These are phyloP conservation scores for Todiramphus saurophagus DNA, from an alignment of 2,113 vertebrate species.

Conservation along the genomic window DNA sequence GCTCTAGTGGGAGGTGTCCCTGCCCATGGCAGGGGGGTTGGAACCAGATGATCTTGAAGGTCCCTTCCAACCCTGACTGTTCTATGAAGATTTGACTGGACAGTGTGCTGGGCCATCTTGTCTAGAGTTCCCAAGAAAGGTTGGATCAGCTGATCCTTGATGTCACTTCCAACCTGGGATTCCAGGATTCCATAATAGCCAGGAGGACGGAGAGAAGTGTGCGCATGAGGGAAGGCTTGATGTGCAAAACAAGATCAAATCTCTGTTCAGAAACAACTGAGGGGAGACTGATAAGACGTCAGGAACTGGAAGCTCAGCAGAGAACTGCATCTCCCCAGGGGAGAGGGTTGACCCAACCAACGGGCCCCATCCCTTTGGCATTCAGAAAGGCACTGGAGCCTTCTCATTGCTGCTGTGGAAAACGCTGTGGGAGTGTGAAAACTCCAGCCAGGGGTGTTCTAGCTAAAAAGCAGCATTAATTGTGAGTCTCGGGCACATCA, in stretches of 20 bases:
- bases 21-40: too few relatives aligned
- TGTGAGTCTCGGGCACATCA: background rate
- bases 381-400: background rate
- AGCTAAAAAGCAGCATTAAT: background rate
- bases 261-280: background rate
- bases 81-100: too few relatives aligned
- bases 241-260: background rate
- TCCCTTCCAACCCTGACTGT: too few relatives aligned
- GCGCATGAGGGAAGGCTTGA: background rate
- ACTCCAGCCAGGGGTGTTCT: background rate
- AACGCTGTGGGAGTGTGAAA: background rate
- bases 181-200: background rate
- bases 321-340: background rate
- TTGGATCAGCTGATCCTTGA: too few relatives aligned
- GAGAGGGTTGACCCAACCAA: background rate
- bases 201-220: background rate
- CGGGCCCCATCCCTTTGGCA: background rate
- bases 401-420: background rate
- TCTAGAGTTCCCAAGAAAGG: too few relatives aligned
- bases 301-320: background rate
- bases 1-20: too few relatives aligned
- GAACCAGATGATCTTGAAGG: too few relatives aligned
- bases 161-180: too few relatives aligned
- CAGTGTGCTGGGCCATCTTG: too few relatives aligned
- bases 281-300: background rate